Evolutionary conservation across 2,888 invertebrate genomes (phyloP).

Genomic region (Mythimna lalbum): DNA sequence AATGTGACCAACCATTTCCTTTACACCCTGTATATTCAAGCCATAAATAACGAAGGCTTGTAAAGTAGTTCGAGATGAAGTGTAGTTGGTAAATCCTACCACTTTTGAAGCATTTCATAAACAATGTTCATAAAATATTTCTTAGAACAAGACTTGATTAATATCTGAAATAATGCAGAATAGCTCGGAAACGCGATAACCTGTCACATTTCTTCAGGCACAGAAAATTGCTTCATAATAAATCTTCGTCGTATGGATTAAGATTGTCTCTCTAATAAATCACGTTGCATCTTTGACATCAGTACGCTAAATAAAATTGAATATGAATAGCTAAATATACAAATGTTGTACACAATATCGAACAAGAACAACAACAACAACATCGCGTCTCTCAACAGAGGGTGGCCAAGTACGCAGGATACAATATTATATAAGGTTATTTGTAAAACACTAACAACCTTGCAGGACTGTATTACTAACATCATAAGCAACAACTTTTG

Average conservation of each 20-base stretch:
- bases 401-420: too few relatives aligned
- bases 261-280: conserved; percentile 29
- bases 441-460: too few relatives aligned
- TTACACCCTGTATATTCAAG: conserved; percentile 6
- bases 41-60: conserved; percentile 41
- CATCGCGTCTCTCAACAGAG: too few relatives aligned
- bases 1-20: too few relatives aligned
- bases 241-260: conserved; percentile 27
- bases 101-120: conserved; percentile 26
- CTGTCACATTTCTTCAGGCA: conserved; percentile 15
- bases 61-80: conserved; percentile 44
- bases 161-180: conserved; percentile 13
- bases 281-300: conserved; percentile 1
- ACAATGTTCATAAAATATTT: conserved; percentile 4
- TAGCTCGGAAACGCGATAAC: conserved; percentile 10
- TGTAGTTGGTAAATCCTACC: conserved; percentile 23
- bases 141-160: conserved; percentile 5
- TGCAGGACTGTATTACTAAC: too few relatives aligned
- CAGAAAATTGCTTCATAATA: conserved; percentile 29
- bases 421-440: too few relatives aligned
- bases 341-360: too few relatives aligned
- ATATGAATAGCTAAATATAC: too few relatives aligned
- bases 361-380: too few relatives aligned
- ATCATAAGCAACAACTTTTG: too few relatives aligned
- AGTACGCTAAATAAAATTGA: too few relatives aligned